phyloP scores from a whole-genome alignment of 2,113 vertebrate genomes.

The Hirundichthys speculiger region DNA sequence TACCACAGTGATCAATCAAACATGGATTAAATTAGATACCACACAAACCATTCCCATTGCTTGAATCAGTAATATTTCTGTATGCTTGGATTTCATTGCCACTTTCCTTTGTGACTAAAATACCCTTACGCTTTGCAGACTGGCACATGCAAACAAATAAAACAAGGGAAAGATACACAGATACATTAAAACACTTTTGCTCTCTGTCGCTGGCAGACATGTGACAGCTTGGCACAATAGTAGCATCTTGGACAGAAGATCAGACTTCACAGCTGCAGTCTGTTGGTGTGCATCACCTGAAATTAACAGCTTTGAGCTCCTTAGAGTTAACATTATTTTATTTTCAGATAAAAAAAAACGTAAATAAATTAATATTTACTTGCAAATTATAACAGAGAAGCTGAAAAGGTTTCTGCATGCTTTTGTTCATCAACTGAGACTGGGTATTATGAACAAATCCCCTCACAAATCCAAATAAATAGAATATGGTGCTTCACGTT shows the following conservation, averaged over 20 bases:
- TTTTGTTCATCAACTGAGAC: too few species aligned
- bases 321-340: too few species aligned
- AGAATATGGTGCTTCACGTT: too few species aligned
- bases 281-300: conserved; percentile 1
- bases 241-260: conserved; percentile 13
- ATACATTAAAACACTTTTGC: conserved; percentile 7
- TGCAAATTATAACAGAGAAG: too few species aligned
- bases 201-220: neutral
- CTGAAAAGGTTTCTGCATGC: too few species aligned
- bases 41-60: neutral
- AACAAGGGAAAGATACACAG: neutral
- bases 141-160: neutral
- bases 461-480: too few species aligned
- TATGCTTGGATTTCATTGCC: neutral
- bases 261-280: conserved; percentile 14
- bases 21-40: neutral
- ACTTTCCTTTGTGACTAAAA: conserved; percentile 17
- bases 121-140: neutral
- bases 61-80: neutral
- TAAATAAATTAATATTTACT: too few species aligned
- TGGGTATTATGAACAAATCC: too few species aligned
- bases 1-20: neutral
- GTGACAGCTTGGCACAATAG: conserved; percentile 24
- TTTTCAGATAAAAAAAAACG: too few species aligned
- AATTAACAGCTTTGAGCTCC: too few species aligned